Base-by-base conservation (phyloP, 2,113 vertebrate genomes). In the Thomomys bottae region DNA sequence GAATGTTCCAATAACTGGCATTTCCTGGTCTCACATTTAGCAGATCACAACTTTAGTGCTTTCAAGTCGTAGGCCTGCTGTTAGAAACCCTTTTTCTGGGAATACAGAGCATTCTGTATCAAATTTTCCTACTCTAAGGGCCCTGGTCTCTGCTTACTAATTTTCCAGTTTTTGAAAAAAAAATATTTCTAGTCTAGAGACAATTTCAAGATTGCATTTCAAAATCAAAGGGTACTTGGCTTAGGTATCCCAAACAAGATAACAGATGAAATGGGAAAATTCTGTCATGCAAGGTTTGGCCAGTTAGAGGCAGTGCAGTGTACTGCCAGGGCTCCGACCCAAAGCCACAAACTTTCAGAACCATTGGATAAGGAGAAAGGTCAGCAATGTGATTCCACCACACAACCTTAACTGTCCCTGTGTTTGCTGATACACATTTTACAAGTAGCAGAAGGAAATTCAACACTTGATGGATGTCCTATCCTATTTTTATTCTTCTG, bases 261-360 rank as follows among this genome's bases (percentile, higher is more conserved):
- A 10, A 73, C 5, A 8, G 2, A 36, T 3, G 0, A 12, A 0
- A 5, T 15, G 9, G 54, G 57, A 32, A 80, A 32, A 45, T 21
- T 45, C 38, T 34, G 40, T 23, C 32, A 36, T 4, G 40, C 20
- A 18, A 2, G 5, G 18, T 1, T 0, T 0, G 0, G 28, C 23
- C 49, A 63, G 15, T 10, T 20, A 68, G 28, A 28, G 49, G 40
- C 20, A 54, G 54, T 54, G 11, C 6, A 0, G 20, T 3, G 1
- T 49, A 24, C 0, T 0, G 54, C 9, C 34, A 2, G 12, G 30
- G 9, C 12, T 21, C 24, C 3, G 2, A 17, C 20, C 0, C 0
- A 42, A 38, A 32, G 11, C 0, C 1, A 17, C 24, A 28, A 3
- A 1, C 10, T 23, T 2, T 0, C 6, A 2, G 34, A 54, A 6